Evolutionary conservation across 2,113 vertebrate species (phyloP), one percentile per base, ranked within the genome.

Genomic region (Carassius carassius): DNA sequence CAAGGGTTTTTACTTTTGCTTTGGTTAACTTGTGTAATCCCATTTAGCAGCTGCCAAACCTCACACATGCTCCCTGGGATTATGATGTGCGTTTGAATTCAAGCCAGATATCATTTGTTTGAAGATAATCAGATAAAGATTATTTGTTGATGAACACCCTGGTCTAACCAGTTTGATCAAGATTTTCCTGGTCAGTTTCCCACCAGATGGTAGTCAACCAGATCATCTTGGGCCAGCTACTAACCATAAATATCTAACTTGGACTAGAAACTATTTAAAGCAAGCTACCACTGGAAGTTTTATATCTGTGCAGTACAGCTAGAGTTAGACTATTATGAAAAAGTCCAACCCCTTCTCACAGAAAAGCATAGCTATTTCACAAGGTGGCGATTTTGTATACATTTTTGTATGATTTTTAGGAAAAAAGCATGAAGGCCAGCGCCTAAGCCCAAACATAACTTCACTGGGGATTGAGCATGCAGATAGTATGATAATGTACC

Each of bases 21-120:
- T 58, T 58, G 51, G 17, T 58, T 77, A 13, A 58, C 4, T 76
- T 54, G 21, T 78, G 56, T n/a, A 62, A 29, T 80, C 78, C 25
- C n/a, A 69, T 47, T 69, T 81, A 44, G 17, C 62, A 19, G 44
- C 11, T 49, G 60, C 62, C 5, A 21, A 69, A 67, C 25, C 17
- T 35, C 47, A 29, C 37, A 78, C 54, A 37, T 78, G 76, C 29
- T 58, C 49, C 1, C 35, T 37, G 13, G 16, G 75, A 74, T 74
- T 47, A 41, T 73, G 35, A 10, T 72, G 32, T 44, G 37, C 9
- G 4, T 74, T 54, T 76, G 44, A 76, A 76, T 76, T 29, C 14
- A 76, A 32, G 2, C n/a, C 72, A 76, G 14, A n/a, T n/a, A n/a
- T n/a, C n/a, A n/a, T n/a, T n/a, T n/a, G n/a, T n/a, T n/a, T n/a